Base-by-base conservation (phyloP, 1,140 invertebrate species). In the Euwallacea fornicatus region DNA sequence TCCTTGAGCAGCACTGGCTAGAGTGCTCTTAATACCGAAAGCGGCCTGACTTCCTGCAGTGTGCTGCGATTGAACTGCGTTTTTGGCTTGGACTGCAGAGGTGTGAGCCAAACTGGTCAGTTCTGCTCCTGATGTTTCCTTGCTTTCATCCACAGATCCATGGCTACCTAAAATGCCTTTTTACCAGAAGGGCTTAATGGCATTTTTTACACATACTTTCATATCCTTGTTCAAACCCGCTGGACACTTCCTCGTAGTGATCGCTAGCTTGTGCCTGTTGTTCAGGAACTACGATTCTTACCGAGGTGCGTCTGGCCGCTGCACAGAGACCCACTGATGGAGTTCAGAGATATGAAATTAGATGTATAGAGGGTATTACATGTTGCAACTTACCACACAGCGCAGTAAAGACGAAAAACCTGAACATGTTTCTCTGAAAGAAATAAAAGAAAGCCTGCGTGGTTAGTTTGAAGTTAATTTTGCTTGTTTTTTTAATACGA, bases 41-140 rank as follows among this genome's bases (percentile, higher is more conserved):
- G 76, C 76, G 8, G 76, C 76, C 62, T 77, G 76, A 47, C 69
- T 77, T 0, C 76, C 76, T n/a, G 76, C 76, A 4, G 76, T 77
- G 43, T 76, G 71, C 66, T 77, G 76, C 41, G 64, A 74, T 62
- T 73, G 74, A 13, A 75, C 76, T 15, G 76, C 76, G 15, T 71
- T 72, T 53, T 77, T 77, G 43, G 76, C 76, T 73, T 77, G 76
- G 16, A 75, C 62, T 15, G 76, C 76, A 8, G 76, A 77, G 11
- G 60, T 71, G 60, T 75, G 73, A n/a, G 76, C 76, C 33, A 77
- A 50, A 44, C 76, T 77, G 50, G 76, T 71, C 8, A 77, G 46
- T 70, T 76, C 74, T 8, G 76, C 76, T 47, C 74, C 74, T 7
- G 66, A 73, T 33, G 68, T 42, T 56, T 74, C 71, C 65, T 68